Evolutionary conservation across 2,888 invertebrate genomes (phyloP), one percentile per base, ranked within the genome.

Genomic region (Malacosoma neustria): DNA sequence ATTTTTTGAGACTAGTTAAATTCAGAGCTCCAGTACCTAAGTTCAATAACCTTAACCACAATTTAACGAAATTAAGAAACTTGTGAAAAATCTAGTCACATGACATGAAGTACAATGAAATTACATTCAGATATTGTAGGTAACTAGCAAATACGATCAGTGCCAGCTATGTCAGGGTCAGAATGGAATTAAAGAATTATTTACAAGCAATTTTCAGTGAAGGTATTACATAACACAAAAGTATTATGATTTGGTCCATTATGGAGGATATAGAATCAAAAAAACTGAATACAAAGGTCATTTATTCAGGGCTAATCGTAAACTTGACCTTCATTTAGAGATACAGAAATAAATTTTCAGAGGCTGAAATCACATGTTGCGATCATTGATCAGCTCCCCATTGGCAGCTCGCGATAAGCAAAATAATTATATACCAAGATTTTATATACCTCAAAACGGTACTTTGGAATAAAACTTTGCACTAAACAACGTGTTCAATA

Each of bases 81-180:
- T n/a, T n/a, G n/a, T n/a, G n/a, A 22, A 22, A 22, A 22, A 22
- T 22, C 22, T 22, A 36, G 14, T 22, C 34, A 30, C 43, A 53
- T 48, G 49, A 54, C 48, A 43, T 48, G 37, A 55, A 48, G 42
- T 42, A 39, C 48, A 47, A 51, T 57, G 35, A 49, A 49, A 22
- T 40, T 43, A 49, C 38, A 46, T 43, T 45, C 41, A 46, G 22
- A 37, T 34, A 37, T 39, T 48, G 42, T 41, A 48, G 45, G 43
- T 42, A 43, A 45, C 44, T 49, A 50, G 47, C 50, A 46, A 57
- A 66, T 54, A 46, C 49, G 53, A 50, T 51, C 51, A 46, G 58
- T 76, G 80, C 82, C 80, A 82, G 80, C 55, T 79, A 54, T 75
- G 81, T 82, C 82, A 80, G 70, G 81, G 81, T 69, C 72, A 51